Base-by-base conservation (phyloP, 2,797 vertebrate genomes). In the Zonotrichia albicollis region DNA sequence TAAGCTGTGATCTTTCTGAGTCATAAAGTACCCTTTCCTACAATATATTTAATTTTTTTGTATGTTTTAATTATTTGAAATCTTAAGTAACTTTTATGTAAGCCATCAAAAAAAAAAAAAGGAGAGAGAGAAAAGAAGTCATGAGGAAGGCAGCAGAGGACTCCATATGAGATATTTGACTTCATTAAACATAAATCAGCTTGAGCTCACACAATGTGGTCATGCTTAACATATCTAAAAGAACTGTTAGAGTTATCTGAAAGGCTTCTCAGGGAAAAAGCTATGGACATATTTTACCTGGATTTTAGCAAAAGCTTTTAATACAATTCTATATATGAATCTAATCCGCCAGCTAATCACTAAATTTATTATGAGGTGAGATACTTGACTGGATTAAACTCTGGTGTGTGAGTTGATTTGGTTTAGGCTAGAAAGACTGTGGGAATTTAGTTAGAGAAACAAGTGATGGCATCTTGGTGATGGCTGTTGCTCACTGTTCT, bases 251-350 rank as follows among this genome's bases (percentile, higher is more conserved):
- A 90, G 73, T 91, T 78, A 81, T 64, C 70, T 90, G 58, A 95
- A 97, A 82, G 46, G 42, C 34, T 95, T 84, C 77, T 91, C 16
- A 13, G 61, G 91, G 54, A 65, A 93, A 96, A 95, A 96, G 38
- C 46, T 71, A 38, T 29, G 55, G 92, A 48, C 43, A 57, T 95
- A 94, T 92, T 97, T 97, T 87, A 89, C 57, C 58, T 93, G 89
- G 89, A 89, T 91, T 97, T 97, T 87, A 75, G 48, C 27, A 84
- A 96, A 95, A 87, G 40, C 71, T 95, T 95, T 88, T 79, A 84
- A 95, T 92, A 87, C 62, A 85, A 16, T 82, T 38, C 13, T 57
- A 46, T 71, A 84, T 42, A 89, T 61, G 66, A 85, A 78, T 83
- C 25, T 96, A 93, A 96, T 94, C 61, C 72, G 23, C 71, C 64